phyloP scores from a whole-genome alignment of 2,113 vertebrate genomes.

The Hippoglossus stenolepis region DNA sequence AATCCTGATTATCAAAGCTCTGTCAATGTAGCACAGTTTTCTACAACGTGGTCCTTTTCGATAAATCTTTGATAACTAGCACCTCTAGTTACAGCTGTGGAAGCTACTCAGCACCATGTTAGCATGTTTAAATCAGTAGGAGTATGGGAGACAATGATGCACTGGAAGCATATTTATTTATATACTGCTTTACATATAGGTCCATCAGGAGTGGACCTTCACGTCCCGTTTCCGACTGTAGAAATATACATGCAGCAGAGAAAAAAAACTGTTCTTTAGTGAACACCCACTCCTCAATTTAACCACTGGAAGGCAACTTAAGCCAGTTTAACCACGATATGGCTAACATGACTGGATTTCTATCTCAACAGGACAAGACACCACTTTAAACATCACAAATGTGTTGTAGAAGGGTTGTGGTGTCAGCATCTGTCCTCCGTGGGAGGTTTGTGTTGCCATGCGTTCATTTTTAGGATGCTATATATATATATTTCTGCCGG shows the following conservation, averaged over 20 bases:
- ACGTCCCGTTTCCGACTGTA: no score
- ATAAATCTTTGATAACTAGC: slow-evolving; percentile 19
- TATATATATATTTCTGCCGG: no score
- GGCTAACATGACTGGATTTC: background rate
- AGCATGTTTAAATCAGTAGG: background rate
- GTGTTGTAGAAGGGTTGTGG: slow-evolving; percentile 12
- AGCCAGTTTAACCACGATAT: slow-evolving; percentile 26
- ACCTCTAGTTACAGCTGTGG: slow-evolving; percentile 3
- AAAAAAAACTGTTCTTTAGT: background rate
- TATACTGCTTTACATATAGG: no score
- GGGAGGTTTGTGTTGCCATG: slow-evolving; percentile 6
- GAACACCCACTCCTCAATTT: background rate
- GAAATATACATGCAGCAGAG: background rate
- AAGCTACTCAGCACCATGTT: background rate
- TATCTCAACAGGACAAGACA: no score
- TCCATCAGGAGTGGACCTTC: no score
- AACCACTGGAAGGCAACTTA: slow-evolving; percentile 5
- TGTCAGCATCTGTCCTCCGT: slow-evolving; percentile 42
- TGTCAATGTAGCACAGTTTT: slow-evolving; percentile 7
- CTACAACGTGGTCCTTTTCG: slow-evolving; percentile 11
- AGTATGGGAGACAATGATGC: background rate
- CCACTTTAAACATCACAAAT: background rate
- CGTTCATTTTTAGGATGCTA: no score
- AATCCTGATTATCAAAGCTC: slow-evolving; percentile 7
- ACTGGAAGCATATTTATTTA: background rate